Base-by-base conservation (phyloP, 2,797 vertebrate genomes). In the Siniperca undulata region DNA sequence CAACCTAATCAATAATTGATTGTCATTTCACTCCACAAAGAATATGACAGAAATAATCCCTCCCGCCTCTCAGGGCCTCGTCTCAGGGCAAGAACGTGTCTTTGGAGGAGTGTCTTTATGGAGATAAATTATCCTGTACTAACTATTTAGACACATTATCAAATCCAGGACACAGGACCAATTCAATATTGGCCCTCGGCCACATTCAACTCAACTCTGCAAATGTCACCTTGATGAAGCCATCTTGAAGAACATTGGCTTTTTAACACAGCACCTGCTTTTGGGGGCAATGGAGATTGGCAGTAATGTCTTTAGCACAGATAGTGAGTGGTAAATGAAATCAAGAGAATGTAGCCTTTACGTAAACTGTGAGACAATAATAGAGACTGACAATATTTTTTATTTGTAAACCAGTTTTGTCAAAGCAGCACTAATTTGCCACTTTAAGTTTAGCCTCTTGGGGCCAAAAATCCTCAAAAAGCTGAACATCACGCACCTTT, bases 181-280 rank as follows among this genome's bases (percentile, higher is more conserved):
- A 78, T 81, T 88, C 62, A 76, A 44, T 62, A 38, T n/a, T 77
- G 88, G 78, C 81, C 73, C 17, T 19, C 3, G 44, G 81, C 85
- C 83, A 87, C 38, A 44, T 78, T 77, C 66, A 64, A 27, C 73
- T 83, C 53, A 59, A 34, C 69, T 72, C 52, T 67, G 74, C 55
- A 78, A 84, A 82, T 88, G 85, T 91, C 91, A 91, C 86, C 81
- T 86, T 91, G 82, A 74, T 89, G 79, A 84, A 73, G 74, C 11
- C 61, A 48, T 72, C 58, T 27, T 78, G 6, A 80, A 53, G 38
- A 79, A 48, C 42, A 67, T 70, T 40, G 55, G 55, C 68, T 67
- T 60, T 68, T 77, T 58, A 81, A 42, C 40, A 67, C 19, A 69
- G 8, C 7, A 17, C 8, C 46, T 27, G 42, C 70, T 68, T 53